phyloP scores from a whole-genome alignment of 2,113 vertebrate genomes.

The Sapajus apella region DNA sequence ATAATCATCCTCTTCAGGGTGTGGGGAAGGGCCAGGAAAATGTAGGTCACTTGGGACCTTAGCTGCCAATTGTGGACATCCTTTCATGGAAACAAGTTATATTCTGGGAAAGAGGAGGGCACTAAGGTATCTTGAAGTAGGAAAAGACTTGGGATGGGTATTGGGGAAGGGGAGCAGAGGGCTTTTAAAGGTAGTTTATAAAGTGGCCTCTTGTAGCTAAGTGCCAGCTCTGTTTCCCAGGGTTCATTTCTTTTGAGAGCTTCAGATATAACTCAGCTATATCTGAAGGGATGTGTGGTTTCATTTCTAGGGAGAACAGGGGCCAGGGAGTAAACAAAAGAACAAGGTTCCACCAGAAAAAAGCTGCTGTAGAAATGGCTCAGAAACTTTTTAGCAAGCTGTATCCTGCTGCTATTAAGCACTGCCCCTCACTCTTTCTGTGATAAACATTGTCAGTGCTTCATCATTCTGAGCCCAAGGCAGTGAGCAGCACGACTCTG shows the following conservation, averaged over 20 bases:
- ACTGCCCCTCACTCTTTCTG: no score
- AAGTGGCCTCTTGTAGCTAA: not conserved
- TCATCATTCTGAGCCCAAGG: not conserved
- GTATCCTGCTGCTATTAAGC: not conserved
- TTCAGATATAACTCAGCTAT: not conserved
- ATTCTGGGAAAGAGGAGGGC: not conserved
- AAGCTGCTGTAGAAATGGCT: not conserved
- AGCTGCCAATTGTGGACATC: not conserved
- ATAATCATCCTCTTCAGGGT: not conserved
- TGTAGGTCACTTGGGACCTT: not conserved
- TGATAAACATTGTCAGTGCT: not conserved
- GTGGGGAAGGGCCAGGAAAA: not conserved
- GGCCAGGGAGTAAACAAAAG: not conserved
- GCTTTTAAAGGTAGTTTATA: not conserved
- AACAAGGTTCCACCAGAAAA: not conserved
- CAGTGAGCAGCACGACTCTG: not conserved
- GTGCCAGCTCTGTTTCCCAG: not conserved
- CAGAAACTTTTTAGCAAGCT: not conserved
- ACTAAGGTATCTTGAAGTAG: not conserved
- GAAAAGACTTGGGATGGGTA: not conserved
- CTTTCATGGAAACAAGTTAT: not conserved
- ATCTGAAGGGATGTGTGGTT: not conserved
- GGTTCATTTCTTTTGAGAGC: not conserved
- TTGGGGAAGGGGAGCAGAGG: not conserved
- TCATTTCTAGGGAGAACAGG: not conserved